phyloP scores from a whole-genome alignment of 2,888 invertebrate genomes.

The Papilio demoleus region DNA sequence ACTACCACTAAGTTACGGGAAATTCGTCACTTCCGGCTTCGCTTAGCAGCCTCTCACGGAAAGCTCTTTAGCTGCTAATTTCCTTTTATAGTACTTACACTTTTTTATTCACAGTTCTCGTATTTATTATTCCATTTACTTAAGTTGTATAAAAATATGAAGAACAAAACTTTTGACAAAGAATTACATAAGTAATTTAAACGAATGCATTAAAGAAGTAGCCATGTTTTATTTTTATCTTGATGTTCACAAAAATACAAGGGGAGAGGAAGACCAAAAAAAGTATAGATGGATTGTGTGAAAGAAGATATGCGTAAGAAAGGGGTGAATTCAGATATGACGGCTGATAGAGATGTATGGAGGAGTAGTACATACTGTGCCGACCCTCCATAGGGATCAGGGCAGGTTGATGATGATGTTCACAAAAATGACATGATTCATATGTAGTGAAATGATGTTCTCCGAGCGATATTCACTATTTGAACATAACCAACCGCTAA shows the following conservation, averaged over 20 bases:
- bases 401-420: too few relatives aligned
- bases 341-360: too few relatives aligned
- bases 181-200: too few relatives aligned
- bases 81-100: constrained; percentile 55
- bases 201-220: too few relatives aligned
- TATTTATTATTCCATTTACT: neutral
- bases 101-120: neutral
- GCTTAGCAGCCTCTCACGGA: constrained; percentile 54
- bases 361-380: too few relatives aligned
- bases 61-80: constrained; percentile 66
- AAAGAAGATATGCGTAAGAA: too few relatives aligned
- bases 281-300: too few relatives aligned
- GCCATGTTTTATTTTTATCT: too few relatives aligned
- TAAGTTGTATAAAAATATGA: neutral
- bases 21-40: constrained; percentile 63
- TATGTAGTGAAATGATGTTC: neutral
- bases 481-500: constrained; percentile 2
- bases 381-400: too few relatives aligned
- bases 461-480: neutral
- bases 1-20: constrained; percentile 51
- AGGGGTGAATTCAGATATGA: too few relatives aligned
- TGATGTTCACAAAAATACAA: neutral
- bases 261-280: too few relatives aligned
- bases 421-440: neutral
- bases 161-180: too few relatives aligned